These are phyloP conservation scores for Pelobates cultripes DNA, from an alignment of 2,797 vertebrate genomes.

Conservation along the genomic window DNA sequence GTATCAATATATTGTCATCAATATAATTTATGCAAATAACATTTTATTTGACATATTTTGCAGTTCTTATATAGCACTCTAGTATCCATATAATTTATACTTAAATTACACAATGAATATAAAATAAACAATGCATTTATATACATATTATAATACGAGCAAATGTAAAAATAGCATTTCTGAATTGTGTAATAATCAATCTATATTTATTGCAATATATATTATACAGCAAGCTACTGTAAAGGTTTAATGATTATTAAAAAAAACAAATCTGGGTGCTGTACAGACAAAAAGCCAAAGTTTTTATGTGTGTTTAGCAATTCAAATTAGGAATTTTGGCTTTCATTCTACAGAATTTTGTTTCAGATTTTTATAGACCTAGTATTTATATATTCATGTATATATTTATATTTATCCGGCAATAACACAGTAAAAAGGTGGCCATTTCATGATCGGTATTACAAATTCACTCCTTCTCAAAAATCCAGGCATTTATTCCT, in stretches of 20 bases:
- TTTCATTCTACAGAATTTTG: conserved; percentile 23
- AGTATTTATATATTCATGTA: conserved; percentile 52
- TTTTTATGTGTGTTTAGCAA: conserved; percentile 34
- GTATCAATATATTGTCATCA: no score
- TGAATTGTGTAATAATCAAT: neutral
- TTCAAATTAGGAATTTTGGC: conserved; percentile 32
- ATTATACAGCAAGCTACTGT: neutral
- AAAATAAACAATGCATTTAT: no score
- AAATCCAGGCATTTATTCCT: conserved; percentile 80
- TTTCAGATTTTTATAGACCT: conserved; percentile 42
- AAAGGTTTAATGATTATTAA: neutral
- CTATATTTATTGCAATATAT: neutral
- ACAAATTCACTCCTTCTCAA: conserved; percentile 73
- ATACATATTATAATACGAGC: neutral
- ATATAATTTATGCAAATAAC: no score
- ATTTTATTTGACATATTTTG: no score
- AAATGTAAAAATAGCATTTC: neutral
- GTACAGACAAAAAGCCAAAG: neutral
- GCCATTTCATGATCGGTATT: conserved; percentile 35
- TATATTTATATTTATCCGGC: conserved; percentile 56
- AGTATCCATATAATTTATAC: no score
- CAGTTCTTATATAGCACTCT: no score
- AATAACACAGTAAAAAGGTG: conserved; percentile 55
- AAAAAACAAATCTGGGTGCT: conserved; percentile 14
- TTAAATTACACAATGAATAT: neutral